These are phyloP conservation scores for Hoplodrina ambigua DNA, from an alignment of 2,888 invertebrate genomes.

Conservation along the genomic window DNA sequence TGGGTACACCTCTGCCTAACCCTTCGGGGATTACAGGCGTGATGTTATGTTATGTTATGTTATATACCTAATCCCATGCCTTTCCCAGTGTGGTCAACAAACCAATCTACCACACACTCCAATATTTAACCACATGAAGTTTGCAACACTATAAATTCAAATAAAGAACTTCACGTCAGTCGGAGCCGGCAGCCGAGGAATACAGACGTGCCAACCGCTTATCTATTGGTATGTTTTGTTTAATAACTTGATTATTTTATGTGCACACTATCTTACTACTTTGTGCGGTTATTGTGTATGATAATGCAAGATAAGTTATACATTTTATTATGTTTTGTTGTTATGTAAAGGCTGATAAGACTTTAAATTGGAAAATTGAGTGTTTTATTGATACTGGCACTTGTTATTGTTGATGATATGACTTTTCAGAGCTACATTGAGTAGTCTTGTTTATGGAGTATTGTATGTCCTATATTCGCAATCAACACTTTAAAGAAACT, in stretches of 20 bases:
- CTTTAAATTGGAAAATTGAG: constrained; percentile 22
- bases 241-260: constrained; percentile 40
- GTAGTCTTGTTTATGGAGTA: constrained; percentile 6
- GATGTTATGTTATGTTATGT: no score
- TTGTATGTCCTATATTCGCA: no score
- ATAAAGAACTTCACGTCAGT: constrained; percentile 60
- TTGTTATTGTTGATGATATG: constrained; percentile 44
- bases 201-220: constrained; percentile 30
- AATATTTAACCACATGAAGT: constrained; percentile 23
- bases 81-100: background rate
- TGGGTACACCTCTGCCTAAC: no score
- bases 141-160: constrained; percentile 22
- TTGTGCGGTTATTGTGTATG: constrained; percentile 22
- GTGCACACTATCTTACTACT: constrained; percentile 27
- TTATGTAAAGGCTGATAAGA: constrained; percentile 31
- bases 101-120: constrained; percentile 1
- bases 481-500: no score
- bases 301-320: constrained; percentile 39
- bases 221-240: constrained; percentile 51
- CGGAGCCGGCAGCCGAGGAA: constrained; percentile 12
- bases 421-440: constrained; percentile 4
- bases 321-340: constrained; percentile 11
- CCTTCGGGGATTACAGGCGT: no score
- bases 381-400: constrained; percentile 17
- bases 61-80: no score